Evolutionary conservation across 2,797 vertebrate species (phyloP), one percentile per base, ranked within the genome.

Genomic region (Nasua narica): DNA sequence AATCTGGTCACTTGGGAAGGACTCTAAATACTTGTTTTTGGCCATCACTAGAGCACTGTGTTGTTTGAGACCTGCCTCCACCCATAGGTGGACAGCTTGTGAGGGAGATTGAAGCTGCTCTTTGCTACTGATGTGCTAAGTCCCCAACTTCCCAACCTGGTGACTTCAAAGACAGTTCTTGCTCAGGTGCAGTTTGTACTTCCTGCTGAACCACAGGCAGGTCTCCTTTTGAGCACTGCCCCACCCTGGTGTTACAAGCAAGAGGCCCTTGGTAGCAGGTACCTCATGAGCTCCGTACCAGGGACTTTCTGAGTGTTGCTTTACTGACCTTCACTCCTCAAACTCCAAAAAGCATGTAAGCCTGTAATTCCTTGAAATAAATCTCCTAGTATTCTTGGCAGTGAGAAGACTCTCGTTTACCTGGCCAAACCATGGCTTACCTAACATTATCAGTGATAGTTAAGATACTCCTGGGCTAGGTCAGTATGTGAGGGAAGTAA

Each of bases 301-400:
- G 27, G 27, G 8, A 32, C 72, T 62, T 79, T 52, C 62, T 60
- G 16, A 91, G 62, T 70, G 43, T 12, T 21, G 62, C 23, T 9
- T 79, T 52, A 21, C 12, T 79, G 21, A 91, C 35, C 35, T 72
- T 52, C 29, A 13, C 43, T 72, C 50, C 37, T 18, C 19, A 60
- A 81, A 62, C n/a, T 52, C 5, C 40, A 50, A 21, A 35, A 90
- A 29, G 6, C 48, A 32, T 4, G 35, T 37, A 58, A 52, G 27
- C 27, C 60, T 27, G 16, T 52, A 79, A 77, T 90, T 46, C 4
- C 69, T 86, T 35, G 12, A 91, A 86, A 35, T 79, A 86, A 78
- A 29, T 8, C 15, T 37, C 11, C 43, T 70, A 52, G 29, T 70
- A 48, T 79, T 90, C 54, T 72, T 85, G 78, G 43, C 52, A 62